A percentile compares a stretch with the other conserved stretches of the same genome.
These are phyloP conservation scores for Euura saliciscinereae DNA, from an alignment of 1,140 invertebrate species.

Conservation along the genomic window DNA sequence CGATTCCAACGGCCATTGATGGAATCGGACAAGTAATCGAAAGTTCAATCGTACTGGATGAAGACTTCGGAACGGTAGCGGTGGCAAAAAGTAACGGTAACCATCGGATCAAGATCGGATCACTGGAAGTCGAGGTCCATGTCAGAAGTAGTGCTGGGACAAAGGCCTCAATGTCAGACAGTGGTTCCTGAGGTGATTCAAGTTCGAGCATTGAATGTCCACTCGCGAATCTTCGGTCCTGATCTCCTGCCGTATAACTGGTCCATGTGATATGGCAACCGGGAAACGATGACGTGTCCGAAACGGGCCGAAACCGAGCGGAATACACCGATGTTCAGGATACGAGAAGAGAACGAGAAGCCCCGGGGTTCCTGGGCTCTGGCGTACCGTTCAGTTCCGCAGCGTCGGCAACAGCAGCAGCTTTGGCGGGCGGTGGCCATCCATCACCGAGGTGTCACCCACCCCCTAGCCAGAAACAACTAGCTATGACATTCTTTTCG, in stretches of 20 bases:
- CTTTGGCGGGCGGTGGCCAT: slow-evolving; percentile 50
- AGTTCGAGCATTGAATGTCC: background rate
- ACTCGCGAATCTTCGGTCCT: background rate
- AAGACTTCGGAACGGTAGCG: background rate
- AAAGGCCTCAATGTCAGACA: too few relatives aligned
- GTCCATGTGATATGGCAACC: background rate
- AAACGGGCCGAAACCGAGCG: background rate
- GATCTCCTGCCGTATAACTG: background rate
- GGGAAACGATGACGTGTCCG: background rate
- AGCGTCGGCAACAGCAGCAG: slow-evolving; percentile 39
- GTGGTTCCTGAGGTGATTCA: background rate
- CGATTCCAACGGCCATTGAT: background rate
- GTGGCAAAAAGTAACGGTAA: background rate
- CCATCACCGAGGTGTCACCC: slow-evolving; percentile 57
- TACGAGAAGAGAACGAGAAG: background rate
- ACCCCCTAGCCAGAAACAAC: slow-evolving; percentile 54
- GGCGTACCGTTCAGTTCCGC: slow-evolving; percentile 17
- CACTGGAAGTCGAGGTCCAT: too few relatives aligned
- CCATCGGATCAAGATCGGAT: background rate
- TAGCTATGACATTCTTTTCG: slow-evolving; percentile 59
- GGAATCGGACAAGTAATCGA: background rate
- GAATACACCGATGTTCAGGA: background rate
- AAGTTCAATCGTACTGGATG: background rate
- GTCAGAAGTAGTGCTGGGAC: too few relatives aligned
- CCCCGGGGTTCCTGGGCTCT: background rate